Conservation (phyloP, 2,113 vertebrate species). For the Platichthys flesus region DNA sequence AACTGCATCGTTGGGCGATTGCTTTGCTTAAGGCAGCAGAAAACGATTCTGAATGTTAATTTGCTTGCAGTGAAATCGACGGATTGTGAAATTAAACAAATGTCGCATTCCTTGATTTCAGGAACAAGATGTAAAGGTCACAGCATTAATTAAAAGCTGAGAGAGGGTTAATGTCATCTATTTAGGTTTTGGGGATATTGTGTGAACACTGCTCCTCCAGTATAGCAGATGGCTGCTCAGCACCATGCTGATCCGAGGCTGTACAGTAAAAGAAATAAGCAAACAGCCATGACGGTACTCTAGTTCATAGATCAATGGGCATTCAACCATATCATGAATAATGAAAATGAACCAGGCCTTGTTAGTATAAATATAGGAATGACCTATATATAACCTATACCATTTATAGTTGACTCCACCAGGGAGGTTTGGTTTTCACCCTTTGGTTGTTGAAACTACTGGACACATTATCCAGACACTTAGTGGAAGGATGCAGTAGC, state of each 20-base stretch:
- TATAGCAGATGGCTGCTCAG: conserved; percentile 47
- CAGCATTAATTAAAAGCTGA: background rate
- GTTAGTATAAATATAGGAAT: too few relatives aligned
- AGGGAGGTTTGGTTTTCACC: too few relatives aligned
- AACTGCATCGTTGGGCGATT: background rate
- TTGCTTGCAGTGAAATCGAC: background rate
- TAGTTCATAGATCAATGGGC: conserved; percentile 28
- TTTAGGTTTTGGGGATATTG: background rate
- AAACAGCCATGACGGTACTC: conserved; percentile 11
- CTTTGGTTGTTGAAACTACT: too few relatives aligned
- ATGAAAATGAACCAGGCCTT: conserved; percentile 26
- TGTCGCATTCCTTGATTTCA: conserved; percentile 4
- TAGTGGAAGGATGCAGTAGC: too few relatives aligned
- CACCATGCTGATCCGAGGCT: conserved; percentile 12
- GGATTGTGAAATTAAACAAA: conserved; percentile 38
- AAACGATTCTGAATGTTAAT: conserved; percentile 1
- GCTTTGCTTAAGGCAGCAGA: background rate
- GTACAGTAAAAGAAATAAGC: conserved; percentile 14
- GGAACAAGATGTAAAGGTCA: conserved; percentile 21
- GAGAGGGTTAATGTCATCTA: background rate
- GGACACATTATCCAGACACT: too few relatives aligned
- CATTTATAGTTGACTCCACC: background rate
- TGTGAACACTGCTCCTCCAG: conserved; percentile 9
- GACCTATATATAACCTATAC: background rate
- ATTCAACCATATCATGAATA: conserved; percentile 33